Conservation (phyloP, 1,140 invertebrate species). For the Panagrolaimus sp. region DNA sequence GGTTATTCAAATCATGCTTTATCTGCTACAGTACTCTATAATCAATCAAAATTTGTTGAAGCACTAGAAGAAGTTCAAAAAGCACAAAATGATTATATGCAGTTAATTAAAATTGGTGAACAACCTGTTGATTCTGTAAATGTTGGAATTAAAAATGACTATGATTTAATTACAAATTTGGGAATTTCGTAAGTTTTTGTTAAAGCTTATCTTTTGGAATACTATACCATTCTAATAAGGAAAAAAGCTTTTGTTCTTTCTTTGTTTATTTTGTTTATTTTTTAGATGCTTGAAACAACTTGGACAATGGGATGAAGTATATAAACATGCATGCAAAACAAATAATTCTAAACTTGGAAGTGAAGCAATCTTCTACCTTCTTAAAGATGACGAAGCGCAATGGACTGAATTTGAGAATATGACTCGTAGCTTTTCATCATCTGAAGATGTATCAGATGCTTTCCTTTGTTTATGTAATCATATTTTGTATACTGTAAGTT, state of each 20-base stretch:
- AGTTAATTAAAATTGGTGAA: not conserved
- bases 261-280: no score
- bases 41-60: not conserved
- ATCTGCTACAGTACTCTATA: not conserved
- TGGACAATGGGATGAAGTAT: not conserved
- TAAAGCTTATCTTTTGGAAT: not conserved
- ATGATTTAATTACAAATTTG: not conserved
- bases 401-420: not conserved
- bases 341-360: not conserved
- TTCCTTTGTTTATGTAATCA: no score
- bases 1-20: not conserved
- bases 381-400: not conserved
- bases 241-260: no score
- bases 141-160: not conserved
- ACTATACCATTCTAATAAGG: no score
- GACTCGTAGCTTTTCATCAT: no score
- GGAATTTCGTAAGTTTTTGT: not conserved
- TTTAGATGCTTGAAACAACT: not conserved
- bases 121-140: not conserved
- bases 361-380: not conserved
- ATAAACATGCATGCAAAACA: not conserved
- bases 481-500: no score
- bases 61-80: not conserved
- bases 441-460: no score
- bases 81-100: not conserved